Evolutionary conservation across 1,140 invertebrate genomes (phyloP).

Genomic region (Zaprionus lachaisei): DNA sequence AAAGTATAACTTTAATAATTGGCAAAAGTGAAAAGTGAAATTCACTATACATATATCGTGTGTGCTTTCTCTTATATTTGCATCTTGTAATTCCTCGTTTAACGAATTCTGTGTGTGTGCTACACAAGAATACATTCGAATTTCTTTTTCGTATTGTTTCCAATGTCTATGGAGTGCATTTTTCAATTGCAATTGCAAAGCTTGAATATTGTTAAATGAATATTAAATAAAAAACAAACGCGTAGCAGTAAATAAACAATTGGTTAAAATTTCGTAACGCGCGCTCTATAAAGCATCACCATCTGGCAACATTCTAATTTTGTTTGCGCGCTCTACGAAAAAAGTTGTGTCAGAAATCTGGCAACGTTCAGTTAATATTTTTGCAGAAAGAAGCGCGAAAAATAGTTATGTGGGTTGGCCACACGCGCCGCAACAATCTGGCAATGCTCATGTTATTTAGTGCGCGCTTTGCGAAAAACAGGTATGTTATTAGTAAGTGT

Average conservation of each 20-base stretch:
- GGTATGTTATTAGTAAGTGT: too few species aligned
- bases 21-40: slow-evolving; percentile 12
- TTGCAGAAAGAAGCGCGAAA: too few species aligned
- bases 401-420: too few species aligned
- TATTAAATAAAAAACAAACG: slow-evolving; percentile 20
- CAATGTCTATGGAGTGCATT: slow-evolving; percentile 38
- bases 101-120: slow-evolving; percentile 40
- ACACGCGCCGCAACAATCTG: too few species aligned
- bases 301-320: too few species aligned
- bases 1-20: slow-evolving; percentile 45
- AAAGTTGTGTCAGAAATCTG: too few species aligned
- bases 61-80: slow-evolving; percentile 38
- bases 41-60: slow-evolving; percentile 2
- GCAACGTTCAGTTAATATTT: too few species aligned
- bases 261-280: not conserved
- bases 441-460: too few species aligned
- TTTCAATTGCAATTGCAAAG: slow-evolving; percentile 37
- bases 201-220: slow-evolving; percentile 41
- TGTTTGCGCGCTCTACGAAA: too few species aligned
- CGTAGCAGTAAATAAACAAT: not conserved
- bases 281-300: not conserved
- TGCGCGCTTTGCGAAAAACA: too few species aligned
- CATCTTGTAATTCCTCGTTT: slow-evolving; percentile 49
- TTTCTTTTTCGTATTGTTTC: slow-evolving; percentile 22
- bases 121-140: slow-evolving; percentile 12